phyloP scores from a whole-genome alignment of 2,797 vertebrate genomes.

The Buphagus erythrorhynchus region DNA sequence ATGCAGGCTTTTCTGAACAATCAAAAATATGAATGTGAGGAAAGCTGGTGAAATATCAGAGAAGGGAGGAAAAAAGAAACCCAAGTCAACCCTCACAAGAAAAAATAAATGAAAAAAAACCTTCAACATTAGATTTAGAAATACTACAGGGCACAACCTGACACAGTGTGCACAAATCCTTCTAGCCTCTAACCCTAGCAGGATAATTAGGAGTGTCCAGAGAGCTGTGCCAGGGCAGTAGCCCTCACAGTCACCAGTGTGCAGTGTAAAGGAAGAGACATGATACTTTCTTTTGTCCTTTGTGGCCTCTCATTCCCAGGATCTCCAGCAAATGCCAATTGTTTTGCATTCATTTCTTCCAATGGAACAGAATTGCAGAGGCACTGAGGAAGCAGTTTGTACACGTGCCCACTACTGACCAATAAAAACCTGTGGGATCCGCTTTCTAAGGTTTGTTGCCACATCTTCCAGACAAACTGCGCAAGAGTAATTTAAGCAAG shows the following conservation, averaged over 20 bases:
- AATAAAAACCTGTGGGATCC: background rate
- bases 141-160: background rate
- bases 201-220: background rate
- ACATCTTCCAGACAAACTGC: background rate
- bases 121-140: background rate
- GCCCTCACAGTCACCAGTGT: background rate
- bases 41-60: background rate
- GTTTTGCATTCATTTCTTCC: background rate
- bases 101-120: background rate
- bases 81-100: background rate
- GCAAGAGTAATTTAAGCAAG: background rate
- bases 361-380: background rate
- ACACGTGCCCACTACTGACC: rapidly evolving
- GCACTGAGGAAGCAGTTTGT: background rate
- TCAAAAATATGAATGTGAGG: background rate
- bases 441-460: background rate
- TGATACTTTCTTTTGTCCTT: background rate
- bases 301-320: background rate
- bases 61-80: rapidly evolving
- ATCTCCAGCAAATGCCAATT: background rate
- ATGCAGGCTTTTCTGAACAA: background rate
- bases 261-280: background rate
- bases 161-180: background rate
- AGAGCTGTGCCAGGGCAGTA: background rate
- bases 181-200: background rate